Evolutionary conservation across 2,888 invertebrate genomes (phyloP).

Genomic region (Lymantria dispar): DNA sequence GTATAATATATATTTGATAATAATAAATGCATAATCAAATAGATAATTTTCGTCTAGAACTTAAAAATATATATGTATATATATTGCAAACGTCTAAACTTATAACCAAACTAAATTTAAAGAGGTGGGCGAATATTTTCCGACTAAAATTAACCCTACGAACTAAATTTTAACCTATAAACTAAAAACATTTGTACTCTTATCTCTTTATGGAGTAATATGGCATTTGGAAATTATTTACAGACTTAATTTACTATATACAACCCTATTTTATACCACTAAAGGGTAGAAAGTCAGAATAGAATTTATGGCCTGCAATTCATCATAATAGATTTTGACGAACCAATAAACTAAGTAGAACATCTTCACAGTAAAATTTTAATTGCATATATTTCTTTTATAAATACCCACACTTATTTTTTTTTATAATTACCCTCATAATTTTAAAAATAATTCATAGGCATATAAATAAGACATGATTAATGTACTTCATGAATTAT

Average conservation of each 20-base stretch:
- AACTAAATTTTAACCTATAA: not conserved
- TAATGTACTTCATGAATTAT: too few relatives aligned
- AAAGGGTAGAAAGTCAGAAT: too few relatives aligned
- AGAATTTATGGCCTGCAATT: too few relatives aligned
- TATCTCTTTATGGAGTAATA: slow-evolving; percentile 43
- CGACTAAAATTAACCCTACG: not conserved
- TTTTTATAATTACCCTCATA: too few relatives aligned
- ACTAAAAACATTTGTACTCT: slow-evolving; percentile 44
- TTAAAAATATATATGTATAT: too few relatives aligned
- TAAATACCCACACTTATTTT: too few relatives aligned
- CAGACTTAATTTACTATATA: slow-evolving; percentile 15
- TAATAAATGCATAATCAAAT: not conserved
- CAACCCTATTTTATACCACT: not conserved
- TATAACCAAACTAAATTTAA: not conserved
- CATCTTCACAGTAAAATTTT: too few relatives aligned
- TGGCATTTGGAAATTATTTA: slow-evolving; percentile 51
- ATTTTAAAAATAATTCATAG: too few relatives aligned
- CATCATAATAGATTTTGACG: too few relatives aligned
- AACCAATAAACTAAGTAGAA: too few relatives aligned
- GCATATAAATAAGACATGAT: too few relatives aligned
- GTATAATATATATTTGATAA: not conserved
- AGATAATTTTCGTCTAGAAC: slow-evolving; percentile 1
- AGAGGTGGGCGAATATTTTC: slow-evolving; percentile 5
- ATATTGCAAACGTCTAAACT: slow-evolving; percentile 5
- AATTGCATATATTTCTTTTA: too few relatives aligned